Evolutionary conservation across 2,113 vertebrate genomes (phyloP), one percentile per base, ranked within the genome.

Genomic region (Lontra canadensis): DNA sequence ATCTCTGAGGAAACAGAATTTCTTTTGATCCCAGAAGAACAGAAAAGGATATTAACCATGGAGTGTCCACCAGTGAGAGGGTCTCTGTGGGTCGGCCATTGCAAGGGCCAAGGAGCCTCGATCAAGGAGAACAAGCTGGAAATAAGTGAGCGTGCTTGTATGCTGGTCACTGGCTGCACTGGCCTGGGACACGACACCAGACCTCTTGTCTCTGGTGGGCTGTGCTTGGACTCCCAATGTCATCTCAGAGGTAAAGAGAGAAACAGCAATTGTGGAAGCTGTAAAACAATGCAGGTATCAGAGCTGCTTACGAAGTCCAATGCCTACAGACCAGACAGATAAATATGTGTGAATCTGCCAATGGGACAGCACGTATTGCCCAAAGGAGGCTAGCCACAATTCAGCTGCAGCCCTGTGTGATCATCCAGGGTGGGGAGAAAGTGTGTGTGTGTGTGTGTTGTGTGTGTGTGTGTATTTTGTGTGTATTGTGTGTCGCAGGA

Each of bases 11-110:
- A 95, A 96, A 65, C 86, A 97, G 86, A 96, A 87, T 95, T 87
- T 92, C 95, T 96, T 98, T 97, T 97, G 96, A 97, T 97, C 95
- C 76, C 73, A 94, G 65, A 76, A 69, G 74, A 94, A 61, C 29
- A 89, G 47, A 76, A 83, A 86, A 83, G 42, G 39, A 52, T 84
- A 67, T 98, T 98, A 95, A 97, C 97, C 10, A 18, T 88, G 63
- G 36, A 79, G 42, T 92, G 92, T 31, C 94, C 74, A 52, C 18
- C 1, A 42, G 26, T 10, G 73, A 44, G 42, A 80, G 18, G 13
- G 25, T 78, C 69, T 88, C 65, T 31, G 15, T 61, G 42, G 13
- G 12, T 55, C 15, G 0, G 6, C 2, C 7, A 12, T 49, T 13
- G 4, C 12, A 79, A 42, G n/a, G 10, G n/a, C n/a, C 25, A 14